Base-by-base conservation (phyloP, 2,888 invertebrate genomes). In the Dryococelus australis region DNA sequence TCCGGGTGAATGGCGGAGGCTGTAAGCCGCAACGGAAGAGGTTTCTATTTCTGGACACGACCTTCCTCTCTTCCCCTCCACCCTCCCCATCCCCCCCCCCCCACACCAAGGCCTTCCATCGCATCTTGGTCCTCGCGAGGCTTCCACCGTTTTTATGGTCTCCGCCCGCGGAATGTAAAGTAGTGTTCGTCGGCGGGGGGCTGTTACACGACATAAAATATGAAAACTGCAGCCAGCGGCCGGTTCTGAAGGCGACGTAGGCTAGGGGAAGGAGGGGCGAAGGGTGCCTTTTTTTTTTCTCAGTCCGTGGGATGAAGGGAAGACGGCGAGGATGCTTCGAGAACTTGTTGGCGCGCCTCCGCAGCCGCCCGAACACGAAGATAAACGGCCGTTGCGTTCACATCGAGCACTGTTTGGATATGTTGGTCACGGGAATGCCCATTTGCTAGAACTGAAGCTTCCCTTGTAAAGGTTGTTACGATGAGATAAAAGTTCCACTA, bases 131-230 rank as follows among this genome's bases (percentile, higher is more conserved):
- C 47, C 47, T 47, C 47, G 10, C 10, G 24, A 65, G 65, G 65
- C 24, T 24, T 20, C 2, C n/a, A 2, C 13, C 65, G 24, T 16
- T 65, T 65, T n/a, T 65, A 24, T 9, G 20, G n/a, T 8, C 24
- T 24, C n/a, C 24, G n/a, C 65, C n/a, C 65, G 24, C 65, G 65
- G 65, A 65, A 65, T 65, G 65, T 65, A 20, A 65, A 65, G 65
- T 65, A n/a, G 24, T 65, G 65, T n/a, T 65, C 65, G 65, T 65
- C 65, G 65, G 65, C 65, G 65, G 65, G 12, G 65, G 65, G 2
- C 65, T 65, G 65, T n/a, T 65, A 65, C 65, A 65, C 65, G 24
- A 65, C 65, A n/a, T 65, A 65, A 65, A 65, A 65, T 65, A n/a
- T 65, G 20, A 65, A 65, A 65, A 20, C 65, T 65, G 13, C 65